Conservation (phyloP, 2,113 vertebrate genomes). For the Ictalurus punctatus region DNA sequence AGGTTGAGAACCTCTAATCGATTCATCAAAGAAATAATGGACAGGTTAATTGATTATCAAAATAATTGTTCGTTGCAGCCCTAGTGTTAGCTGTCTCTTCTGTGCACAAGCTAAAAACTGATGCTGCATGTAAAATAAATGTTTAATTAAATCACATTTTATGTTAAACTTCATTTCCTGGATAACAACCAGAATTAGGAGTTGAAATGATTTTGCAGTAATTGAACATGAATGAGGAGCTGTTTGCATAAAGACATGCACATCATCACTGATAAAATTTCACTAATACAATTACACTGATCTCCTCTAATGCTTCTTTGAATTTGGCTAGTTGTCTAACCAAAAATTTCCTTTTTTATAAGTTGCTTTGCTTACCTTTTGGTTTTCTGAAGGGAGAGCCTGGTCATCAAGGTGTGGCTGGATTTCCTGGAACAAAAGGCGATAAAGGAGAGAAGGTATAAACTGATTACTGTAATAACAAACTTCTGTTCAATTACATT, state of each 20-base stretch:
- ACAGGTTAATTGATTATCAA: no score
- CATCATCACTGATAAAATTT: constrained; percentile 31
- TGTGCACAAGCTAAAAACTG: constrained; percentile 4
- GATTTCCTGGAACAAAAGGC: constrained; percentile 80
- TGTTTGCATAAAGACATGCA: constrained; percentile 36
- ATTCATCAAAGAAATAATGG: no score
- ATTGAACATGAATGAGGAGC: constrained; percentile 37
- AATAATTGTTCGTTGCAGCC: no score
- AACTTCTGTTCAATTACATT: background rate
- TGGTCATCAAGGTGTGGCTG: constrained; percentile 74
- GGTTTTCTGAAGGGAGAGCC: constrained; percentile 76
- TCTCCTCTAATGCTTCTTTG: constrained; percentile 16
- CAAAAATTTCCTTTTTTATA: background rate
- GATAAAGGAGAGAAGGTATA: constrained; percentile 82
- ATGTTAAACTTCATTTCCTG: constrained; percentile 45
- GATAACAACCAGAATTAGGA: constrained; percentile 45
- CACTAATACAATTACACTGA: background rate
- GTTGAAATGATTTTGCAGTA: constrained; percentile 43
- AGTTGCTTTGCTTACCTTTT: constrained; percentile 23
- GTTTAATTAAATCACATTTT: constrained; percentile 58
- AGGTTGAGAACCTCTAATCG: no score
- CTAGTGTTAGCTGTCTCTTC: constrained; percentile 2
- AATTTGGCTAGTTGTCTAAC: constrained; percentile 17
- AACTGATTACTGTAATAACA: constrained; percentile 16
- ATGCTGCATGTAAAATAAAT: constrained; percentile 55